Evolutionary conservation across 2,113 vertebrate genomes (phyloP).

Genomic region (Neomonachus schauinslandi): DNA sequence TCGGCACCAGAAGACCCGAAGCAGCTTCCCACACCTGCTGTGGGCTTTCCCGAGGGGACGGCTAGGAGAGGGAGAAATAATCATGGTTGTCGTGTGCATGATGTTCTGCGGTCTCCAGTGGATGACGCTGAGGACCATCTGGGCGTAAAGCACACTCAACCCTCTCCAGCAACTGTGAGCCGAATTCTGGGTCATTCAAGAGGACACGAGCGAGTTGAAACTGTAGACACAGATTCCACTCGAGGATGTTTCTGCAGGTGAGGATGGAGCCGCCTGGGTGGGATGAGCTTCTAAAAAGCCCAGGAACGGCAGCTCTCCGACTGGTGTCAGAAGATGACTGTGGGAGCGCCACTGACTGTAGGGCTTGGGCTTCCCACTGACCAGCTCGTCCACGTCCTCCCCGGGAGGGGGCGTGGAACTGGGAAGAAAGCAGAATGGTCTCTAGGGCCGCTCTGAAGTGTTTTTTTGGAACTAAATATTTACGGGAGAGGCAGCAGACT

Average conservation of each 20-base stretch:
- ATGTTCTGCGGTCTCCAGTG: neutral
- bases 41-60: constrained; percentile 17
- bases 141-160: accelerated
- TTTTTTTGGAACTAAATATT: no score
- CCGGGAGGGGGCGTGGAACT: constrained; percentile 11
- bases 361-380: constrained; percentile 47
- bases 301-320: constrained; percentile 40
- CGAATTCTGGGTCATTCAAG: neutral
- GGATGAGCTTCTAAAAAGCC: constrained; percentile 17
- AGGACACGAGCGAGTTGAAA: neutral
- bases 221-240: neutral
- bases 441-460: accelerated
- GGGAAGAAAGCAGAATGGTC: neutral
- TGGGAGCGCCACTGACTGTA: constrained; percentile 47
- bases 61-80: neutral
- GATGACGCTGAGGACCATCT: neutral
- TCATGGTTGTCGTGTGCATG: accelerated
- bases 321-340: constrained; percentile 66
- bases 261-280: constrained; percentile 32
- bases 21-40: constrained; percentile 49
- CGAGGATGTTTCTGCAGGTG: constrained; percentile 36
- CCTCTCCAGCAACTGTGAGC: no score
- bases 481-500: accelerated
- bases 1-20: constrained; percentile 65
- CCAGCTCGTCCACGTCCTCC: neutral